Percentiles rank a stretch among this genome's conserved stretches.
Evolutionary conservation across 2,113 vertebrate species (phyloP).

Genomic region (Megalops atlanticus): DNA sequence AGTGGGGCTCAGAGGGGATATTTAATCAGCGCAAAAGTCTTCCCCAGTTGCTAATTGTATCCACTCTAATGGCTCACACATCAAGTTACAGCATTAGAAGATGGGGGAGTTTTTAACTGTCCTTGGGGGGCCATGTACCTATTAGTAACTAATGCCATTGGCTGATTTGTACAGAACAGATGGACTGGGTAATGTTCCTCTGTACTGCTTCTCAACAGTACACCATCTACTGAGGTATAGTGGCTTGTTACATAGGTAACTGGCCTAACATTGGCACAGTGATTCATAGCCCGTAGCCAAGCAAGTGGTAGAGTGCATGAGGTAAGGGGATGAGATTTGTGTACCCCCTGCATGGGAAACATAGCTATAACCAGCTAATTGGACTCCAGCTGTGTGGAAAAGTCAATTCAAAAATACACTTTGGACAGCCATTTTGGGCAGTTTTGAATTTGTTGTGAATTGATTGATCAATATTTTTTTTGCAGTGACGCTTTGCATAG

Average conservation of each 20-base stretch:
- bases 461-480: background rate
- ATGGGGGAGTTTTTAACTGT: slow-evolving; percentile 31
- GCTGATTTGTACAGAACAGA: slow-evolving; percentile 46
- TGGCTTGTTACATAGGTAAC: background rate
- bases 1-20: slow-evolving; percentile 45
- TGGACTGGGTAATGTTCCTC: slow-evolving; percentile 17
- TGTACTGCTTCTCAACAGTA: slow-evolving; percentile 8
- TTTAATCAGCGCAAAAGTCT: slow-evolving; percentile 46
- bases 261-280: background rate
- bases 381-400: background rate
- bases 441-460: too few relatives aligned
- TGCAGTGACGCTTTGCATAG: background rate
- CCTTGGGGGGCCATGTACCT: slow-evolving; percentile 43
- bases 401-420: too few relatives aligned
- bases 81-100: slow-evolving; percentile 30
- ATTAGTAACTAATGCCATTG: slow-evolving; percentile 45
- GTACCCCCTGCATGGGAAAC: background rate
- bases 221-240: slow-evolving; percentile 25
- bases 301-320: background rate
- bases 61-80: slow-evolving; percentile 35
- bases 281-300: background rate
- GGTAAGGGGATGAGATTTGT: background rate
- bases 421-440: too few relatives aligned
- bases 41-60: slow-evolving; percentile 46
- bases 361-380: background rate